Percentiles rank a stretch among this genome's conserved stretches.
phyloP scores from a whole-genome alignment of 2,113 vertebrate genomes.

The Psilopogon haemacephalus region DNA sequence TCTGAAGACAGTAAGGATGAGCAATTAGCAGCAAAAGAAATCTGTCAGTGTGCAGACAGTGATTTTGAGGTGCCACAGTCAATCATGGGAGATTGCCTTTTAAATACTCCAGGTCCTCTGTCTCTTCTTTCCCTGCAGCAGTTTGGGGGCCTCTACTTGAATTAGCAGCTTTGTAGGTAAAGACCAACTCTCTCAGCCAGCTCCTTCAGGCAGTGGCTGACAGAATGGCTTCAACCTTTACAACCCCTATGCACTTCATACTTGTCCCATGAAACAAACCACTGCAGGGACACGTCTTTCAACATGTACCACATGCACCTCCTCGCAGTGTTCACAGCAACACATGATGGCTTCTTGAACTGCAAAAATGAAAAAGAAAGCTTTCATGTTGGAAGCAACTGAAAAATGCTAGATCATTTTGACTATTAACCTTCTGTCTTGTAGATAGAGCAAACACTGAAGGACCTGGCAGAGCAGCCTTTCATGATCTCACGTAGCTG shows the following conservation, averaged over 20 bases:
- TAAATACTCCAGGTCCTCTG: neutral
- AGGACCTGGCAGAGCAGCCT: neutral
- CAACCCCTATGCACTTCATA: rapidly evolving
- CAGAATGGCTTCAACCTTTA: rapidly evolving
- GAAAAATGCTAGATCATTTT: neutral
- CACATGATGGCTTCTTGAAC: neutral
- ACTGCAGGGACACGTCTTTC: neutral
- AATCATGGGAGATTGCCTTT: neutral
- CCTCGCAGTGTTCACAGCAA: neutral
- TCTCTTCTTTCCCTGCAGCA: neutral
- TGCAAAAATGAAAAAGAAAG: neutral
- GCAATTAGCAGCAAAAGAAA: neutral
- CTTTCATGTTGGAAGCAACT: neutral
- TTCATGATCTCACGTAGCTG: neutral
- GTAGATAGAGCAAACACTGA: neutral
- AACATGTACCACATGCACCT: neutral
- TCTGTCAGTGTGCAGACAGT: neutral
- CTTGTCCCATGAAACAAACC: neutral
- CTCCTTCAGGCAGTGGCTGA: neutral
- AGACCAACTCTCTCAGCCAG: neutral
- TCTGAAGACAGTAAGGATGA: neutral
- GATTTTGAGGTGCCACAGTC: neutral
- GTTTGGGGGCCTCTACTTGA: neutral
- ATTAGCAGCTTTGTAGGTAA: neutral
- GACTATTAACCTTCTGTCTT: neutral